Conservation (phyloP, 1,140 invertebrate species). For the Vollenhovia emeryi region DNA sequence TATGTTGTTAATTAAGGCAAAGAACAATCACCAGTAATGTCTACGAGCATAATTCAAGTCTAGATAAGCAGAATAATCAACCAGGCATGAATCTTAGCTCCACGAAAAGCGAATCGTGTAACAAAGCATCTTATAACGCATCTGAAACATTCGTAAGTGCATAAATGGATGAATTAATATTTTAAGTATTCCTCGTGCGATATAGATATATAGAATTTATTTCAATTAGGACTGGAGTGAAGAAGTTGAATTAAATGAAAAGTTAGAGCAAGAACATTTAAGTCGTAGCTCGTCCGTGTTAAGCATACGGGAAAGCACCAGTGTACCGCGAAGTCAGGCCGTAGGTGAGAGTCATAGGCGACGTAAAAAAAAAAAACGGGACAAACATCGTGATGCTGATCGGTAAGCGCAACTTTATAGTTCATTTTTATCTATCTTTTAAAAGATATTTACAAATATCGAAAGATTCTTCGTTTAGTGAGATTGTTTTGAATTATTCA, state of each 20-base stretch:
- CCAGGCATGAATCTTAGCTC: conserved; percentile 70
- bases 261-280: conserved; percentile 83
- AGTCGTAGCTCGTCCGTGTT: conserved; percentile 86
- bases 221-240: conserved; percentile 85
- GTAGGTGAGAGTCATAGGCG: conserved; percentile 63
- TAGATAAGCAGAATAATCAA: conserved; percentile 73
- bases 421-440: background rate
- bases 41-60: conserved; percentile 64
- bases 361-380: conserved; percentile 78
- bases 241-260: conserved; percentile 85
- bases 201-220: background rate
- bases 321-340: conserved; percentile 72
- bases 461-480: background rate
- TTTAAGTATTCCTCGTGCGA: background rate
- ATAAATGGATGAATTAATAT: background rate
- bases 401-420: conserved; percentile 67
- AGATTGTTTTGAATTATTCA: conserved; percentile 50
- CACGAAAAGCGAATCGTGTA: conserved; percentile 76
- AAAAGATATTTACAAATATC: background rate
- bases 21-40: conserved; percentile 67
- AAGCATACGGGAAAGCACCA: conserved; percentile 85
- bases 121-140: conserved; percentile 71
- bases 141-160: conserved; percentile 76
- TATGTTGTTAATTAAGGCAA: conserved; percentile 65
- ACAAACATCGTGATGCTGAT: conserved; percentile 74